A percentile compares a stretch with the other conserved stretches of the same genome.
These are phyloP conservation scores for Philonicus albiceps DNA, from an alignment of 2,888 invertebrate species.

Conservation along the genomic window DNA sequence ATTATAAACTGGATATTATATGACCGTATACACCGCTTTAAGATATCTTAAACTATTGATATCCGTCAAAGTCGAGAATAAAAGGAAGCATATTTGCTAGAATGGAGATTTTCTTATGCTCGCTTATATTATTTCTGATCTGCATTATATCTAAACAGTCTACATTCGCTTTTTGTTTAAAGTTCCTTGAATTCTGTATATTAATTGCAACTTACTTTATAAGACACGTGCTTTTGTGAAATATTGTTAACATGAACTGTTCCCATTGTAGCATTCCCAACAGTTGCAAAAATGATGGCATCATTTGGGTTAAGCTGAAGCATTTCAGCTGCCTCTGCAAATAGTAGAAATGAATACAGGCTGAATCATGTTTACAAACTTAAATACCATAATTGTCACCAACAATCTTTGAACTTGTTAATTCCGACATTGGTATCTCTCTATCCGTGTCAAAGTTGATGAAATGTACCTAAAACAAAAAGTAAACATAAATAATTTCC, in stretches of 20 bases:
- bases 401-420: not conserved
- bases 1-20: too few species aligned
- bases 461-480: conserved; percentile 69
- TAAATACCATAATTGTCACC: conserved; percentile 54
- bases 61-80: too few species aligned
- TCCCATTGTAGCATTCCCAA: conserved; percentile 72
- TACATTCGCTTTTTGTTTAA: not conserved
- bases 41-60: too few species aligned
- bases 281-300: conserved; percentile 72
- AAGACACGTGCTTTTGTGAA: conserved; percentile 70
- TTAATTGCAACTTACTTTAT: conserved; percentile 67
- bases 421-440: not conserved
- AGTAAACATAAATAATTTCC: not conserved
- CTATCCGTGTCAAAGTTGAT: conserved; percentile 61
- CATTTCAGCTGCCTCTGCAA: conserved; percentile 64
- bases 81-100: too few species aligned
- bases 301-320: conserved; percentile 73
- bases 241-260: conserved; percentile 75
- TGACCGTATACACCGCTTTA: too few species aligned
- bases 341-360: not conserved
- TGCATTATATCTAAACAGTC: too few species aligned
- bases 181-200: not conserved
- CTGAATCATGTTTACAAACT: not conserved
- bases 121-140: not conserved
- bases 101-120: too few species aligned